Conservation (phyloP, 1,140 invertebrate genomes). For the Aphis craccivora region DNA sequence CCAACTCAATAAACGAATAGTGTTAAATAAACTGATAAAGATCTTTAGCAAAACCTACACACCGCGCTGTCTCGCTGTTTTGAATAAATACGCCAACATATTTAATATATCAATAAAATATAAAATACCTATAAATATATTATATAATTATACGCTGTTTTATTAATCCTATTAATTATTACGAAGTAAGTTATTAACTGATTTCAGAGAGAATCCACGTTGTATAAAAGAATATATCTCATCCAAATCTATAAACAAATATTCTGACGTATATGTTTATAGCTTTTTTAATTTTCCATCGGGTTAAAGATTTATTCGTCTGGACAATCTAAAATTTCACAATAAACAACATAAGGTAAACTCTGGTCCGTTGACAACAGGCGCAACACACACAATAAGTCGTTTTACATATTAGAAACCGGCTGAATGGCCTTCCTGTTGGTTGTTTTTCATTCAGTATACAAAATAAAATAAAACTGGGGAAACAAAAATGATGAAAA, state of each 20-base stretch:
- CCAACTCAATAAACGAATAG: not conserved
- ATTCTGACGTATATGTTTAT: not conserved
- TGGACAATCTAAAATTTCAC: constrained; percentile 43
- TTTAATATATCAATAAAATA: no score
- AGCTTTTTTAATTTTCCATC: constrained; percentile 24
- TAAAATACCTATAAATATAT: not conserved
- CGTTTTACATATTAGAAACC: constrained; percentile 56
- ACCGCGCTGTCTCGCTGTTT: no score
- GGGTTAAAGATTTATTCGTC: constrained; percentile 52
- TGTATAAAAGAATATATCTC: not conserved
- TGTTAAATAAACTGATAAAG: not conserved
- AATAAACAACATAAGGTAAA: constrained; percentile 49
- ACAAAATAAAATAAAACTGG: constrained; percentile 43
- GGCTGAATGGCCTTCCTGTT: constrained; percentile 54
- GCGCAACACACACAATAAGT: constrained; percentile 49
- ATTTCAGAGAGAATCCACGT: not conserved
- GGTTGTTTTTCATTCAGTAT: constrained; percentile 47
- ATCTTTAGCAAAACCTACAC: not conserved
- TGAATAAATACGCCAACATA: no score
- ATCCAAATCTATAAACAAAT: constrained; percentile 41
- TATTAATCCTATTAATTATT: not conserved
- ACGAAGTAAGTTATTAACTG: constrained; percentile 19
- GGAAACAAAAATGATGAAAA: constrained; percentile 48
- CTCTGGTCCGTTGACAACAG: constrained; percentile 20
- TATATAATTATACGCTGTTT: not conserved